Conservation (phyloP, 2,113 vertebrate genomes). For the Cyprinus carpio region DNA sequence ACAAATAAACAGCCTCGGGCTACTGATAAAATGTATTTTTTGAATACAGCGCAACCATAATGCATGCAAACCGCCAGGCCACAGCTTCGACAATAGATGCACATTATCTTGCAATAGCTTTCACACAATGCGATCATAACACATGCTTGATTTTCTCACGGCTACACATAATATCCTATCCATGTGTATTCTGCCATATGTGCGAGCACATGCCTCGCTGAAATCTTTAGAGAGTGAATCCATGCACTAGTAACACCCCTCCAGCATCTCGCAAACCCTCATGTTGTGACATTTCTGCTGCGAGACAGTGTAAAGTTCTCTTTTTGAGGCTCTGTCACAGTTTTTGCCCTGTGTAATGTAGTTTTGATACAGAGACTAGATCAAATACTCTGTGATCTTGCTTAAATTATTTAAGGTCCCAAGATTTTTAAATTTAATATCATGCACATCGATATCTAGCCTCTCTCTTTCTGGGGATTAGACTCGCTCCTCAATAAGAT, state of each 20-base stretch:
- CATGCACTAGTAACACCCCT: slow-evolving; percentile 25
- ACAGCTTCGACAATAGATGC: background rate
- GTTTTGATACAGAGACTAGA: slow-evolving; percentile 49
- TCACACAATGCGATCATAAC: background rate
- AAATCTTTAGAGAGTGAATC: slow-evolving; percentile 8
- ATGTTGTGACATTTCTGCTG: slow-evolving; percentile 41
- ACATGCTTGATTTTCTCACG: slow-evolving; percentile 1
- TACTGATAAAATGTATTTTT: background rate
- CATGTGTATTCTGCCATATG: slow-evolving; percentile 26
- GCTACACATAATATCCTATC: background rate
- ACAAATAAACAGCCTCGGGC: background rate
- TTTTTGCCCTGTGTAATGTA: slow-evolving; percentile 48
- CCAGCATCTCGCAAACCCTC: slow-evolving; percentile 2
- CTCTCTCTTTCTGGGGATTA: slow-evolving; percentile 38
- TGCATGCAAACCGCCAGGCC: background rate
- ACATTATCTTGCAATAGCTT: background rate
- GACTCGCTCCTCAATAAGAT: slow-evolving; percentile 37
- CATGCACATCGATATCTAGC: slow-evolving; percentile 43
- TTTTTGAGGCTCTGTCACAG: slow-evolving; percentile 48
- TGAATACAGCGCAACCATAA: background rate
- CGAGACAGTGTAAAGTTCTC: slow-evolving; percentile 31
- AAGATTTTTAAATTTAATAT: slow-evolving; percentile 48
- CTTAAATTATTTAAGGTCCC: slow-evolving; percentile 51
- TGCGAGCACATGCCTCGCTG: background rate
- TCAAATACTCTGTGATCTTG: slow-evolving; percentile 53